Evolutionary conservation across 2,888 invertebrate species (phyloP), one percentile per base, ranked within the genome.

Genomic region (Schizaphis graminum): DNA sequence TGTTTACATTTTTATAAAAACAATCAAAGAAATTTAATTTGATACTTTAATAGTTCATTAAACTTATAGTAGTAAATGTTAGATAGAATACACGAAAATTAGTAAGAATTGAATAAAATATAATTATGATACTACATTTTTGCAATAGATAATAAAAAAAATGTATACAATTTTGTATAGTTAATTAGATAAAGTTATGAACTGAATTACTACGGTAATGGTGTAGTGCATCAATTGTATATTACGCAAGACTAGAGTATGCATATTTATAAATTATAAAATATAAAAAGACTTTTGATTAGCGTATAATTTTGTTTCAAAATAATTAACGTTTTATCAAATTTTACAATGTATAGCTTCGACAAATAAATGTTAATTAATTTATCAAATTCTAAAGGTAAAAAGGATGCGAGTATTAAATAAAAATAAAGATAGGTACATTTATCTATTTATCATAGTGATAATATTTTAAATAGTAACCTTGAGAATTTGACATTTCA

Each of bases 291-390:
- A 77, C 77, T 77, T 77, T 35, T 21, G 77, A 8, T 26, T n/a
- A 89, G 53, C 8, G 21, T 53, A 49, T 35, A 89, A 89, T 89
- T 44, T 57, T 13, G 3, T 57, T n/a, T 90, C 47, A 67, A 67
- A 90, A 90, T 67, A 47, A 67, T 35, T 47, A 67, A 61, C 8
- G n/a, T 90, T 47, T 90, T 24, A 61, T 67, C n/a, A 67, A n/a
- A 90, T 67, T 44, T 44, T 44, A 44, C 3, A n/a, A 61, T 35
- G 8, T 41, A 21, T 16, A 87, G 13, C 49, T 49, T 28, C 16
- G 21, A 77, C 35, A 77, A 77, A 35, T 16, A 77, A 13, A n/a
- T 77, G 4, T 16, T 53, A 53, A 21, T 53, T 53, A 21, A 53
- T 53, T 35, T 21, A 35, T 8, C 35, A 35, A 77, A 35, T 77